These are phyloP conservation scores for Aplodontia rufa DNA, from an alignment of 2,113 vertebrate genomes.

Conservation along the genomic window DNA sequence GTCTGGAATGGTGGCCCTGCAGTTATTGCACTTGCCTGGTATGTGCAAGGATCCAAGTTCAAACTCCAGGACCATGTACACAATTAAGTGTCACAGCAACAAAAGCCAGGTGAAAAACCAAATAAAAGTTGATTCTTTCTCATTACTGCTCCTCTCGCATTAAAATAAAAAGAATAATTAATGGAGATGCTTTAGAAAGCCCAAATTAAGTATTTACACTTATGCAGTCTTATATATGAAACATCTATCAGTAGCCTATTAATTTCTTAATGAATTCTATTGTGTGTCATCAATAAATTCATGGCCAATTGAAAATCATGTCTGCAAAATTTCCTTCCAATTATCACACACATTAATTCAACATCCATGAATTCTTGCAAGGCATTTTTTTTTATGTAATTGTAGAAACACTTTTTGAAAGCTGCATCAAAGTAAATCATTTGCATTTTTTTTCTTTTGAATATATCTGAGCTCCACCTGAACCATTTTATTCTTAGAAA, in stretches of 20 bases:
- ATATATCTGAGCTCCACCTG: not conserved
- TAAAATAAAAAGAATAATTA: not conserved
- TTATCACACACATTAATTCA: not conserved
- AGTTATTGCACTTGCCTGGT: too few relatives aligned
- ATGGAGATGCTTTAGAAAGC: not conserved
- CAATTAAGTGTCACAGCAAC: too few relatives aligned
- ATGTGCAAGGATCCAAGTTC: too few relatives aligned
- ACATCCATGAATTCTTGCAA: not conserved
- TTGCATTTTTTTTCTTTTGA: not conserved
- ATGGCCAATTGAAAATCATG: not conserved
- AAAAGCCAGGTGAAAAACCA: too few relatives aligned
- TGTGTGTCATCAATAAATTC: not conserved
- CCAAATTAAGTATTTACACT: not conserved
- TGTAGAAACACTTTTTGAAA: not conserved
- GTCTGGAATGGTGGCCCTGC: too few relatives aligned
- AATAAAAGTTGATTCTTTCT: too few relatives aligned
- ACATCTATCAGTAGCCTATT: not conserved
- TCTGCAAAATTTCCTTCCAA: not conserved
- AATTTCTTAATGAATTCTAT: not conserved
- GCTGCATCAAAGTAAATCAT: not conserved
- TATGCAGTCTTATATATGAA: not conserved
- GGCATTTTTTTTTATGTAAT: not conserved
- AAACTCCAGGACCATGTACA: too few relatives aligned
- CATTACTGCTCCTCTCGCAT: too few relatives aligned
- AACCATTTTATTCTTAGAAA: slow-evolving; percentile 17